Base-by-base conservation (phyloP, 2,888 invertebrate species). In the Oscheius myriophilus region DNA sequence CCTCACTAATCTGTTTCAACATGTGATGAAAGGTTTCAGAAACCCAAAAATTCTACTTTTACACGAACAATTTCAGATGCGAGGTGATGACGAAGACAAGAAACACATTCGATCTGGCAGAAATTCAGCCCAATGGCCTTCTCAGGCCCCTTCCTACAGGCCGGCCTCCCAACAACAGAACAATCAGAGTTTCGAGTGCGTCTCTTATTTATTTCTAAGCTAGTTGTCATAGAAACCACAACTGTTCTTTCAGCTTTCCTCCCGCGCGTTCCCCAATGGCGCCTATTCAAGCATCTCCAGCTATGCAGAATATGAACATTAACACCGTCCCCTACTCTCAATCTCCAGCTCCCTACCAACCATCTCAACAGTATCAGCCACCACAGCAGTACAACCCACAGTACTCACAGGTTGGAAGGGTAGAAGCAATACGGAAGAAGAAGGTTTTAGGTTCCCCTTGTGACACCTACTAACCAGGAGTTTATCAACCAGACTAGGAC, bases 21-120 rank as follows among this genome's bases (percentile, higher is more conserved):
- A 11, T 16, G 14, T 51, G 21, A 51, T 21, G 14, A n/a, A n/a
- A n/a, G n/a, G n/a, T n/a, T n/a, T n/a, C n/a, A n/a, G n/a, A n/a
- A n/a, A n/a, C n/a, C n/a, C n/a, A n/a, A n/a, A n/a, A n/a, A n/a
- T n/a, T n/a, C n/a, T n/a, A n/a, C n/a, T n/a, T n/a, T n/a, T n/a
- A n/a, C n/a, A n/a, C n/a, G n/a, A n/a, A n/a, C n/a, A n/a, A n/a
- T 70, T 77, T 16, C 72, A 78, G 78, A 78, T 78, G 78, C 46
- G 78, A 43, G 68, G 62, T 11, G 78, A 76, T 16, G 76, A 78
- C 25, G 76, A 76, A 23, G 74, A 78, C 46, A 75, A 73, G 62
- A 72, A 76, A 21, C 49, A 72, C 54, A 49, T 70, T 2, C 65
- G 67, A 16, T 72, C 75, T 21, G 72, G 75, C 0, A 46, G 78